These are phyloP conservation scores for Ectemnius continuus DNA, from an alignment of 2,888 invertebrate species.

Conservation along the genomic window DNA sequence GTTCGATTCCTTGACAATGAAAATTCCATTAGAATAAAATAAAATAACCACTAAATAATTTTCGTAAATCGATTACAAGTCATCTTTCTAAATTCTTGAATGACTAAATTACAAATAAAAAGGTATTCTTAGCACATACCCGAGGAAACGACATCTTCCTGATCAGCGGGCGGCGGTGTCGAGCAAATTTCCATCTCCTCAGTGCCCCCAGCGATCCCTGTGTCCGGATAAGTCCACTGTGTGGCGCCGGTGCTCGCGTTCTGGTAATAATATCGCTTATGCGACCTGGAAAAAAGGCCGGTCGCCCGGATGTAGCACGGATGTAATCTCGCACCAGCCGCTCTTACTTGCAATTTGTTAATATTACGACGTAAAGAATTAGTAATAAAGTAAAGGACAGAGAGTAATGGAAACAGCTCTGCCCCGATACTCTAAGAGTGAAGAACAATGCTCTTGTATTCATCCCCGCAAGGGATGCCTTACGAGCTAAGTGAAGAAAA, in stretches of 20 bases:
- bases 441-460: too few relatives aligned
- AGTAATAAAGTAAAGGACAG: too few relatives aligned
- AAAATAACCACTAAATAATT: too few relatives aligned
- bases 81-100: not conserved
- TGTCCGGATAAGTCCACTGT: conserved; percentile 83
- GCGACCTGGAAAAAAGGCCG: conserved; percentile 79
- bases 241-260: conserved; percentile 81
- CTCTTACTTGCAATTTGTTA: conserved; percentile 34
- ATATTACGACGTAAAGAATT: not conserved
- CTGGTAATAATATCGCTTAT: conserved; percentile 85
- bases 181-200: conserved; percentile 83
- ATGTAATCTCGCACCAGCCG: too few relatives aligned
- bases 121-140: conserved; percentile 45
- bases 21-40: too few relatives aligned
- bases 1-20: too few relatives aligned
- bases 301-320: conserved; percentile 8
- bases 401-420: too few relatives aligned
- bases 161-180: conserved; percentile 80
- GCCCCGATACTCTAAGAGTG: too few relatives aligned
- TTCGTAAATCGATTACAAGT: too few relatives aligned
- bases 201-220: conserved; percentile 78
- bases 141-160: conserved; percentile 67
- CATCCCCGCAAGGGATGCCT: too few relatives aligned
- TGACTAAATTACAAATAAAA: too few relatives aligned
- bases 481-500: too few relatives aligned